Evolutionary conservation across 2,797 vertebrate species (phyloP), one percentile per base, ranked within the genome.

Genomic region (Sarcophilus harrisii): DNA sequence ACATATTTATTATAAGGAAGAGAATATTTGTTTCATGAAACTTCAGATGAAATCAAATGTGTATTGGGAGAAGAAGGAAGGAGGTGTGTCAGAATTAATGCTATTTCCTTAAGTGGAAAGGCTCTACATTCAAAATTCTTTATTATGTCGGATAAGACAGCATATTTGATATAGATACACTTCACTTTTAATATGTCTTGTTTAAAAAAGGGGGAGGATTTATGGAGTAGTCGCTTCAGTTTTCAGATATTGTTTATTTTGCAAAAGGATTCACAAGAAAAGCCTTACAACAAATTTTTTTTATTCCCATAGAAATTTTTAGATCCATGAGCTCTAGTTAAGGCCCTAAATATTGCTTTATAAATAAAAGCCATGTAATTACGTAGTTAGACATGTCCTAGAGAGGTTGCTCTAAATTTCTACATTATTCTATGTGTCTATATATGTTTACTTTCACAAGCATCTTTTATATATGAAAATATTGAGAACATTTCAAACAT

Each of bases 401-500:
- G 4, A 45, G 21, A 45, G 24, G 38, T 24, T 81, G 73, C 38
- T 38, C 21, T 45, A 45, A n/a, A 38, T 45, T 81, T 81, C n/a
- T 81, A 10, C 21, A 45, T 11, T n/a, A 8, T 16, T 66, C 1
- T 29, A 5, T 59, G 24, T 59, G 59, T 18, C 5, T 73, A 13
- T 73, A 14, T 81, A 12, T 81, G n/a, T 81, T 73, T 38, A 38
- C n/a, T 73, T 73, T 38, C 66, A 73, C 66, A 38, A 38, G 66
- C 18, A 73, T 73, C n/a, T 73, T 66, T 38, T 73, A 73, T 73
- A 73, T 10, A 38, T 38, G 66, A 96, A 92, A 92, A 95, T 52
- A n/a, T 13, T n/a, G 91, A 14, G 94, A 62, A 1, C 49, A 0
- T 59, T 96, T 93, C 62, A 60, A 95, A 94, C 91, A 97, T 55